Base-by-base conservation (phyloP, 2,888 invertebrate species). In the Cataglyphis albicans region DNA sequence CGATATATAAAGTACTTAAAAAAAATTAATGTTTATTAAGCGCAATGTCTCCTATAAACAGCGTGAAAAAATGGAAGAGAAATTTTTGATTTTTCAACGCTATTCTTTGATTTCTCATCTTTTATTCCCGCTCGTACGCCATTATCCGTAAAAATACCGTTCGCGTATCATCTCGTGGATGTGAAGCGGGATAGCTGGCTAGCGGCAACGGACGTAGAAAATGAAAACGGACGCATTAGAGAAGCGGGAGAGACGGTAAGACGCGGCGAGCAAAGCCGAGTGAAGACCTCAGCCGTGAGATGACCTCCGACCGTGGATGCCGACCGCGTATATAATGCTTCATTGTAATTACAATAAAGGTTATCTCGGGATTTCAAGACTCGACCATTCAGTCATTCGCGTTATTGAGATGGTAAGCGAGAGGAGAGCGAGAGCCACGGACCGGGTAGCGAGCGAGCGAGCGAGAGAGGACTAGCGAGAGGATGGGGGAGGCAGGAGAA, bases 261-360 rank as follows among this genome's bases (percentile, higher is more conserved):
- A 78, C 59, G 65, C 44, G 82, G 64, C 82, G 65, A 67, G 67
- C 44, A 80, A 59, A 80, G 78, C 70, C 81, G 83, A 88, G 90
- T 82, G 88, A 90, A 90, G 90, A 90, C 81, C 87, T 87, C 85
- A 84, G 81, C 87, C 78, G 59, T 64, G 82, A 85, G 84, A 81
- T 90, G 91, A 91, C 92, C 91, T 90, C 84, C 88, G 91, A 92
- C 91, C 25, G 25, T 64, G 83, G 87, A 87, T 90, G 81, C 86
- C 87, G 88, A 67, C 85, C 87, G 85, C 87, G 87, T 90, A 93
- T 91, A 91, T 64, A 91, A 91, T 91, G 89, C 90, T 91, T 93
- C 92, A 93, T 93, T 93, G 92, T 93, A 93, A 93, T 93, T 93
- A 93, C 90, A 93, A 93, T 93, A 91, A 92, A 92, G 93, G 93